Base-by-base conservation (phyloP, 2,113 vertebrate genomes). In the Globicephala melas region DNA sequence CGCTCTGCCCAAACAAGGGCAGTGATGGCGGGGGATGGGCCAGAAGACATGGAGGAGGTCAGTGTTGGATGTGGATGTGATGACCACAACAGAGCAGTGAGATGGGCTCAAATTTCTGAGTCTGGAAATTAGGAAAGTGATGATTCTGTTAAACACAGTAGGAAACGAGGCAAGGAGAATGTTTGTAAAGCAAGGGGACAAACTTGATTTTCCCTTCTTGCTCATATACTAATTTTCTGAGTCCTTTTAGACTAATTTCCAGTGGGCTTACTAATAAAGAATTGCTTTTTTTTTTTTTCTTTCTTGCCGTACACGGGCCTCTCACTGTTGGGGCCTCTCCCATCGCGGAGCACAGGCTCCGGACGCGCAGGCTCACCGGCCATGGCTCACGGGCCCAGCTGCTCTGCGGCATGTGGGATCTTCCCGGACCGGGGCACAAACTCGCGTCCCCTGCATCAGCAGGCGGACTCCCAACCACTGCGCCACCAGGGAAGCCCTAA, bases 51-150 rank as follows among this genome's bases (percentile, higher is more conserved):
- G 10, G 47, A 4, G 36, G 71, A n/a, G 50, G 73, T 44, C 1
- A 0, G 10, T 12, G 20, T 3, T 36, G 38, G 9, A 6, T 6
- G 83, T 21, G 17, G 38, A 21, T 0, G 1, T 28, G 33, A 28
- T 28, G n/a, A 15, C 73, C 73, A 77, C 36, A 60, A 25, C 36
- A 60, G 5, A 14, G 26, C n/a, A 20, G 44, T 14, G 23, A 44
- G n/a, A 7, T 8, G 68, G n/a, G 18, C 25, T 76, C 44, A 33
- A 31, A 50, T 33, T 85, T 25, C 41, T 8, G 38, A 74, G 38
- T 25, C 21, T 21, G 25, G 73, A 23, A 15, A 70, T 33, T 41
- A 23, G 50, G 11, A 47, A 36, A 36, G 31, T 31, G 25, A 67
- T 14, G 31, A 55, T 36, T 62, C 8, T 7, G 23, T 17, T 36